phyloP scores from a whole-genome alignment of 2,113 vertebrate species.

The Pantherophis guttatus region DNA sequence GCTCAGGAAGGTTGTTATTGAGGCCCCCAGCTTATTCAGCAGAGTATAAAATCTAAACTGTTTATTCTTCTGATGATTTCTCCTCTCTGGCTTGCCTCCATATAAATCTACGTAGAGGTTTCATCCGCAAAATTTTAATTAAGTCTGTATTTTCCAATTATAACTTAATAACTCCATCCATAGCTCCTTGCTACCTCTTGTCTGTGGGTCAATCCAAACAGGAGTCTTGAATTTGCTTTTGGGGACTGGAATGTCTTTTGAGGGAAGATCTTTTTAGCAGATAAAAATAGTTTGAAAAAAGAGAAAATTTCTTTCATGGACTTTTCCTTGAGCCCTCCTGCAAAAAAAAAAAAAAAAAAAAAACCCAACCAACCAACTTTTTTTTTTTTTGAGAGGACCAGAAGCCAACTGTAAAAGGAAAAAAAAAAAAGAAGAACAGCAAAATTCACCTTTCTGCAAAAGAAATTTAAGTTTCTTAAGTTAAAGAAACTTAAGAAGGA shows the following conservation, averaged over 20 bases:
- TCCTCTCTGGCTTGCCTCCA: constrained; percentile 56
- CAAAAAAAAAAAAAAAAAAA: background rate
- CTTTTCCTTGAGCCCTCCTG: too few relatives aligned
- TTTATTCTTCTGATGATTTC: constrained; percentile 36
- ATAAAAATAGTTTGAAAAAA: background rate
- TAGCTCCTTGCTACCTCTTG: constrained; percentile 39
- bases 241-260: background rate
- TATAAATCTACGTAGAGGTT: constrained; percentile 29
- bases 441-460: too few relatives aligned
- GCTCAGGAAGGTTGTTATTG: background rate
- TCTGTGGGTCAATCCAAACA: constrained; percentile 24
- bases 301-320: background rate
- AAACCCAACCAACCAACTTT: too few relatives aligned
- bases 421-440: too few relatives aligned
- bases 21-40: background rate
- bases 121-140: constrained; percentile 57
- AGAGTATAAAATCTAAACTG: background rate
- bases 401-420: background rate
- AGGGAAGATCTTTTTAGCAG: background rate
- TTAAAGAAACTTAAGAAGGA: constrained; percentile 5
- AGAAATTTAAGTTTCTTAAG: background rate
- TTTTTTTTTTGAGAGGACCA: background rate
- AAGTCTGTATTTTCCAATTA: background rate
- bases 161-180: constrained; percentile 56
- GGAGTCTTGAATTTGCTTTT: background rate